Base-by-base conservation (phyloP, 2,888 invertebrate species). In the Trissonchulus latispiculum region DNA sequence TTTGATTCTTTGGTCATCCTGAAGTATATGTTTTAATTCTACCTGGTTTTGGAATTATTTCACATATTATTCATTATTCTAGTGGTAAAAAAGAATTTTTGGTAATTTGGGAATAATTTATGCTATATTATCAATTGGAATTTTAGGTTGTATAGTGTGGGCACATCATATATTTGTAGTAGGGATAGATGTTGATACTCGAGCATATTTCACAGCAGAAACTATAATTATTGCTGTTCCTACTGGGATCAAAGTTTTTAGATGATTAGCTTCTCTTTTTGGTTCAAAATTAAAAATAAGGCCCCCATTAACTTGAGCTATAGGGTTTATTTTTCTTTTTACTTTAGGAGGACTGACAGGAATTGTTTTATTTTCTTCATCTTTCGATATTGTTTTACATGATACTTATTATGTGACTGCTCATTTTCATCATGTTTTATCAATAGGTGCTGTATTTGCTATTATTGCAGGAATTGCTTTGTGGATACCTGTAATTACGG, bases 171-270 rank as follows among this genome's bases (percentile, higher is more conserved):
- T 91, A 87, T 92, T 91, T 84, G 91, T 90, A 1, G 89, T 91
- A 48, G 91, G 91, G 0, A 89, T 91, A 88, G 90, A 91, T 85
- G 88, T 91, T 75, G 90, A 91, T 84, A 90, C 90, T 0, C 90
- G 90, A 84, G 90, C 91, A 32, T 91, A 91, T 83, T 91, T 91
- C 83, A 91, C 90, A 0, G 89, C 91, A 67, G 90, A 90, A 0
- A 91, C 91, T 29, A 91, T 91, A 88, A 90, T 91, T 87, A 91
- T 91, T 90, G 91, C 90, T 0, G 88, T 91, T 0, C 91, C 91
- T 0, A 91, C 91, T 29, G 91, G 90, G 78, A 90, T 91, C 87
- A 91, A 91, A 88, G 87, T 91, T 85, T 91, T 91, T 85, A 89
- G 90, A 36, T 91, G 90, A 88, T 79, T 90, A 84, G 89, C 89